phyloP scores from a whole-genome alignment of 2,888 invertebrate species.

The Pandemis cinnamomeana region DNA sequence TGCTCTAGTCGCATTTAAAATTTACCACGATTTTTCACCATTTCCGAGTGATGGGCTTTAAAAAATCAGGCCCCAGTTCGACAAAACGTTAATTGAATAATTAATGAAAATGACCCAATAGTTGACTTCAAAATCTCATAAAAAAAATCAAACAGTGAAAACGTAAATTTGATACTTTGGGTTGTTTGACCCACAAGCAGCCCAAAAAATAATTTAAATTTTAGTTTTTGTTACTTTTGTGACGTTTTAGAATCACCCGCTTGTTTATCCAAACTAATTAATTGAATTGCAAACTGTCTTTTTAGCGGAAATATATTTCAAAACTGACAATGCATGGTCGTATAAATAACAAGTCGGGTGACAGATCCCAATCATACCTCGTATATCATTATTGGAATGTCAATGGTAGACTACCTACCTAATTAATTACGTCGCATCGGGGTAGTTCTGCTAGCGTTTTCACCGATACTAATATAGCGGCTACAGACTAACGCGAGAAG shows the following conservation, averaged over 20 bases:
- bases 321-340: slow-evolving; percentile 12
- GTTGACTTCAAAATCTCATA: too few relatives aligned
- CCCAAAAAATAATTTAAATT: too few relatives aligned
- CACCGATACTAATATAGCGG: too few relatives aligned
- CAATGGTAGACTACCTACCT: neutral
- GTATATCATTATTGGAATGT: neutral
- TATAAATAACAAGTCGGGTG: neutral
- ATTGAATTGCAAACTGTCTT: neutral
- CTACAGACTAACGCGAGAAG: too few relatives aligned
- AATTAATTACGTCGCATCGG: neutral
- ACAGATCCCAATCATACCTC: neutral
- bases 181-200: neutral
- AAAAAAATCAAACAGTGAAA: neutral
- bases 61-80: too few relatives aligned
- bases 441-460: too few relatives aligned
- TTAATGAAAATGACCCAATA: too few relatives aligned
- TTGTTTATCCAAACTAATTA: neutral
- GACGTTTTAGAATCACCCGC: neutral
- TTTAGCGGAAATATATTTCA: slow-evolving; percentile 30
- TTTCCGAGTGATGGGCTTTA: too few relatives aligned
- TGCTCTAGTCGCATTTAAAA: too few relatives aligned
- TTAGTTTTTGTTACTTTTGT: neutral
- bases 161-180: neutral
- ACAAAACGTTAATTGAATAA: too few relatives aligned
- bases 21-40: too few relatives aligned